These are phyloP conservation scores for Phrynocephalus vlangalii DNA, from an alignment of 2,797 vertebrate species.

Conservation along the genomic window DNA sequence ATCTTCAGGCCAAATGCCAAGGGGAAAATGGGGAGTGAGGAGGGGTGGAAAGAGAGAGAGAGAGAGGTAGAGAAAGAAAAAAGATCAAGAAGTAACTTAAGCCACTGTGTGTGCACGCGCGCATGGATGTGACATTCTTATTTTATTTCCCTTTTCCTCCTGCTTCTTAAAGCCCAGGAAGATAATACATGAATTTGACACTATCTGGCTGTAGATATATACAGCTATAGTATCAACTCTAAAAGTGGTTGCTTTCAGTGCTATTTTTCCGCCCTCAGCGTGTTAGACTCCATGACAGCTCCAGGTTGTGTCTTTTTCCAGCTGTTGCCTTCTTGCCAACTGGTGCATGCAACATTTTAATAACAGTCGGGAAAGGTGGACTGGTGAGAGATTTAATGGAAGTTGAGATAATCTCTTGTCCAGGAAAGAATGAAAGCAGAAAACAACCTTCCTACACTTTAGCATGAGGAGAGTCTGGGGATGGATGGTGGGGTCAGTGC, in stretches of 20 bases:
- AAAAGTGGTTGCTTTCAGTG: slow-evolving; percentile 13
- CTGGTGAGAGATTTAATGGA: slow-evolving; percentile 23
- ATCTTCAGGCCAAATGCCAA: slow-evolving; percentile 33
- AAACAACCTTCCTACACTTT: not conserved
- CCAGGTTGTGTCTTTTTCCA: slow-evolving; percentile 20
- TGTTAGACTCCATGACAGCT: slow-evolving; percentile 20
- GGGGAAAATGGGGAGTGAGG: slow-evolving; percentile 15
- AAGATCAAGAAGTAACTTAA: not conserved
- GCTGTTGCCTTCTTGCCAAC: slow-evolving; percentile 30
- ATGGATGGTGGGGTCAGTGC: not conserved
- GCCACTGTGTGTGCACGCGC: not conserved
- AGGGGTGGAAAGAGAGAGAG: not conserved
- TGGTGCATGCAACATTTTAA: slow-evolving; percentile 9
- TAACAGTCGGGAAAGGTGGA: slow-evolving; percentile 23
- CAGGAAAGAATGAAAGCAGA: not conserved
- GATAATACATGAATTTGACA: not conserved
- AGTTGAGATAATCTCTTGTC: not conserved
- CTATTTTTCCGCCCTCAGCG: not conserved
- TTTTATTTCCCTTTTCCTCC: too few relatives aligned
- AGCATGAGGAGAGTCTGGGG: not conserved
- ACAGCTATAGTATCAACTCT: slow-evolving; percentile 6
- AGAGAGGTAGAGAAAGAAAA: not conserved
- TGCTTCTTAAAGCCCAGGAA: not conserved
- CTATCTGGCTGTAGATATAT: slow-evolving; percentile 8
- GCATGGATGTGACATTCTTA: too few relatives aligned